Evolutionary conservation across 2,113 vertebrate species (phyloP), one percentile per base, ranked within the genome.

Genomic region (Melanostigma gelatinosum): DNA sequence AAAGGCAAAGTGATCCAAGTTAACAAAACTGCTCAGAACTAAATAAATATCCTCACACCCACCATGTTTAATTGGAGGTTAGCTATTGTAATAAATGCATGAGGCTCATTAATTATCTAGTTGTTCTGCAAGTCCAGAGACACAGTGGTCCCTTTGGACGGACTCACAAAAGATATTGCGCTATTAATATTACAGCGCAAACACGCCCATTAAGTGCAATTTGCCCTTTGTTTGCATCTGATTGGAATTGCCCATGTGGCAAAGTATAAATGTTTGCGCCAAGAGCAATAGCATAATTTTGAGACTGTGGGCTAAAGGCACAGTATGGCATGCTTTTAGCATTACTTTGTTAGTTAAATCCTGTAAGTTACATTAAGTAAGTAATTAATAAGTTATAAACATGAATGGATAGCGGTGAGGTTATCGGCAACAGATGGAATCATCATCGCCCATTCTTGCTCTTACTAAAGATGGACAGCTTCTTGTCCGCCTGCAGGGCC

Each of bases 401-500:
- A 63, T 1, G 32, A 58, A 10, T 24, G 18, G 8, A 52, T 13
- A 66, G 5, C 48, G 1, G 60, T 36, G 36, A 75, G 9, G 4
- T 34, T 22, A n/a, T 42, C 1, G 44, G 32, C 15, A 71, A 24
- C n/a, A 44, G 2, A 16, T 4, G 29, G 18, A 32, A 32, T 50
- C 6, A 11, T 40, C 7, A 55, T 4, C 42, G 13, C 20, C 69
- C 22, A 42, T 1, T 42, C 2, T 34, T 38, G 58, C 64, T 38
- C 96, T 97, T 95, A 99, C 98, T 96, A 84, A 99, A 99, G 91
- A 99, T 96, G 80, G 95, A 97, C 13, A 99, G 95, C 42, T 99
- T 99, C 91, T 99, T 99, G 94, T 99, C 98, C 0, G 98, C 98
- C 87, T 99, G 98, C 84, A 99, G 85, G 4, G 98, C 98, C 87